phyloP scores from a whole-genome alignment of 53 echinoderm and acorn worm genomes.

The Actinopyga echinites region DNA sequence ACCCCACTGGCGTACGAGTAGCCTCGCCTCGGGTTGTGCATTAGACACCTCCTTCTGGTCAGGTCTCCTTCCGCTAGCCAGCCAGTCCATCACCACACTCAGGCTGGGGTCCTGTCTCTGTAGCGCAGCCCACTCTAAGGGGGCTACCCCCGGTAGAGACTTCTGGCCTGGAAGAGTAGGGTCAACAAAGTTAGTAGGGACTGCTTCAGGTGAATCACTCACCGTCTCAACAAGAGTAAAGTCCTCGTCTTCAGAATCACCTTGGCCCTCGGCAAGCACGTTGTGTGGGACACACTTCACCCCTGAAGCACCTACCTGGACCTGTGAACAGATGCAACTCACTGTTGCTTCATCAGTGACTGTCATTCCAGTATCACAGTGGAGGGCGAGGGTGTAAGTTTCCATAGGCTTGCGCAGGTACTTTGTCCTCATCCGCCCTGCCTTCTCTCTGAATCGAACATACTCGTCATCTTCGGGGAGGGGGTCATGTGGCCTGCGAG shows the following conservation, averaged over 20 bases:
- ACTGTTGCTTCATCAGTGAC: background rate
- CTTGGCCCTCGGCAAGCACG: background rate
- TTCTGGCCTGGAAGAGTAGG: background rate
- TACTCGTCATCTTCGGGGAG: background rate
- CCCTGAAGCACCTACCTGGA: background rate
- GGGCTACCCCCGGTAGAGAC: conserved; percentile 1
- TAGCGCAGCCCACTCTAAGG: background rate
- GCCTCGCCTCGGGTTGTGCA: background rate
- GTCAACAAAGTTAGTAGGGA: conserved; percentile 3
- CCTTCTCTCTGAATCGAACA: no score
- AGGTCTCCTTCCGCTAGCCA: background rate
- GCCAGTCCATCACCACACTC: background rate
- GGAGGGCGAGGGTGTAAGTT: no score
- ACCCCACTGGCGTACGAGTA: conserved; percentile 22
- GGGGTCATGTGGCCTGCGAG: conserved; percentile 40
- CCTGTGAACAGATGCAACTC: background rate
- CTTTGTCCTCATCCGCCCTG: no score
- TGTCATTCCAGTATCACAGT: background rate
- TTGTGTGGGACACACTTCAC: background rate
- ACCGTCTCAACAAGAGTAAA: conserved; percentile 9
- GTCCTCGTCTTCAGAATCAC: background rate
- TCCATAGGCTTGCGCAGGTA: background rate
- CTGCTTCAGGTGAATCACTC: conserved; percentile 29
- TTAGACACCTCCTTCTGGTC: background rate
- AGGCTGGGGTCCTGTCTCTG: conserved; percentile 33